Evolutionary conservation across 2,888 invertebrate genomes (phyloP).

Genomic region (Chrysotoxum bicinctum): DNA sequence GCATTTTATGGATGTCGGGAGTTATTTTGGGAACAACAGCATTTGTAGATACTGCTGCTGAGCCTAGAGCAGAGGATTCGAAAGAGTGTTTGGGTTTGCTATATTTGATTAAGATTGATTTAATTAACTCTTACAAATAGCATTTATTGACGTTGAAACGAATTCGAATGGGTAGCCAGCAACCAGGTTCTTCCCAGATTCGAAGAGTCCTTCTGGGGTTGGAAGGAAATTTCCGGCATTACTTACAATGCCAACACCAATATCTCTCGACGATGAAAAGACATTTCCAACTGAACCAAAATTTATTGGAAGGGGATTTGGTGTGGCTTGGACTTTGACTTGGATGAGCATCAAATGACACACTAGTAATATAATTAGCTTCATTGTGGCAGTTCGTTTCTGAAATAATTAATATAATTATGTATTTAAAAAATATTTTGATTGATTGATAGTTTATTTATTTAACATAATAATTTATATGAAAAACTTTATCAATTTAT

Average conservation of each 20-base stretch:
- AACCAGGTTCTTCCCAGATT: slow-evolving; percentile 78
- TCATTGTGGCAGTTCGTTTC: slow-evolving; percentile 13
- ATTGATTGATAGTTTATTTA: no score
- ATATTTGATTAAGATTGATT: no score
- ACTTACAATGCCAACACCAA: slow-evolving; percentile 75
- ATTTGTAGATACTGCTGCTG: slow-evolving; percentile 77
- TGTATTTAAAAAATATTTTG: not conserved
- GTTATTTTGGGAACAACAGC: slow-evolving; percentile 76
- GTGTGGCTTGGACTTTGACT: not conserved
- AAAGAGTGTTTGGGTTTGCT: no score
- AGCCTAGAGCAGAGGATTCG: slow-evolving; percentile 74
- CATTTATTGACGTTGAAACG: slow-evolving; percentile 77
- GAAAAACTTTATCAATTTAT: no score
- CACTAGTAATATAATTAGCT: not conserved
- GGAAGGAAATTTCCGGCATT: slow-evolving; percentile 68
- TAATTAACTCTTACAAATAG: slow-evolving; percentile 77
- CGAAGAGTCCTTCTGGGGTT: slow-evolving; percentile 75
- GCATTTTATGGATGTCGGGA: slow-evolving; percentile 78
- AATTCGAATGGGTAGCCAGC: slow-evolving; percentile 80
- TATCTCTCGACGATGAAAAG: slow-evolving; percentile 73
- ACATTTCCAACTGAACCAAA: slow-evolving; percentile 74
- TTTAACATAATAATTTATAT: no score
- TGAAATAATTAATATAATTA: not conserved
- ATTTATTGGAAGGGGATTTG: slow-evolving; percentile 44
- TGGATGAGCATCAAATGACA: not conserved